phyloP scores from a whole-genome alignment of 2,797 vertebrate genomes.

The Vespertilio murinus region DNA sequence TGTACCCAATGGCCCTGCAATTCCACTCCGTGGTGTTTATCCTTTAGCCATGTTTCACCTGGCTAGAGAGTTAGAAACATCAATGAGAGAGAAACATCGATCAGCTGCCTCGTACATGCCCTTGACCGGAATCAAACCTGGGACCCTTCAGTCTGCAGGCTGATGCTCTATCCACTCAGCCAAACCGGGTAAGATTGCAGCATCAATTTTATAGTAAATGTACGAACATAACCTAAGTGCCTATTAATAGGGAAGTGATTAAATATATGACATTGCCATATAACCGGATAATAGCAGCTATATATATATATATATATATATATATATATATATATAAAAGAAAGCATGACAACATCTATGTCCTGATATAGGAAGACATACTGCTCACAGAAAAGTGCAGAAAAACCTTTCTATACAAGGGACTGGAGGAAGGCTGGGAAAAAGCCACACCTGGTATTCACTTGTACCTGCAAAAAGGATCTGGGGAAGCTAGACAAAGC shows the following conservation, averaged over 20 bases:
- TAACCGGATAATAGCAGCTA: background rate
- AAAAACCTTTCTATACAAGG: background rate
- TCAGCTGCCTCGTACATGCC: too few species aligned
- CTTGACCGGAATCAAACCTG: too few species aligned
- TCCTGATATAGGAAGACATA: background rate
- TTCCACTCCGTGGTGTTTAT: background rate
- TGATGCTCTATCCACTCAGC: too few species aligned
- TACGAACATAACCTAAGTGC: background rate
- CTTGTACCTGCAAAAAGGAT: background rate
- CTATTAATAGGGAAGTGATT: background rate
- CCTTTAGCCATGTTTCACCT: background rate
- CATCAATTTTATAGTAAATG: background rate
- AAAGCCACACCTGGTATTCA: background rate
- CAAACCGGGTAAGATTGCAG: background rate
- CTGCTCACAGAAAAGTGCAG: background rate
- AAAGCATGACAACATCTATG: background rate
- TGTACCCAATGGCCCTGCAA: background rate
- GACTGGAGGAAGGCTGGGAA: too few species aligned
- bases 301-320: too few species aligned
- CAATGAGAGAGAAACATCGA: too few species aligned
- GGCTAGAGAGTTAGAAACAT: background rate
- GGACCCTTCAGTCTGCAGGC: too few species aligned
- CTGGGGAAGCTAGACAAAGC: background rate
- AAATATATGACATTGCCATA: background rate
- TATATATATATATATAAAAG: too few species aligned